phyloP scores from a whole-genome alignment of 2,113 vertebrate species.

The Halichoerus grypus region DNA sequence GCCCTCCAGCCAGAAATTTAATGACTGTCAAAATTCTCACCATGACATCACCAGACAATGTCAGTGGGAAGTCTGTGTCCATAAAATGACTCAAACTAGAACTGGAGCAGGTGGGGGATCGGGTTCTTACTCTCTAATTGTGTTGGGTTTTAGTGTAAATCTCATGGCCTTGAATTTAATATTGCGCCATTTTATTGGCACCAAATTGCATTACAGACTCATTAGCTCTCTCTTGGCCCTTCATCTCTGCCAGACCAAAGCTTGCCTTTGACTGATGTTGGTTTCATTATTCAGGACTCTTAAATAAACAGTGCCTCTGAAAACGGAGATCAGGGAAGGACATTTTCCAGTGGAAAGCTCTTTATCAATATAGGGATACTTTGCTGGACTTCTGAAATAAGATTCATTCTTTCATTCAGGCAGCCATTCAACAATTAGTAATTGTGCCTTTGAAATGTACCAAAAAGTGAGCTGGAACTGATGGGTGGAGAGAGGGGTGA shows the following conservation, averaged over 20 bases:
- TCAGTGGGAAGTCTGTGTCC: not conserved
- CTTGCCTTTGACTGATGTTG: slow-evolving; percentile 25
- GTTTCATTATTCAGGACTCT: slow-evolving; percentile 40
- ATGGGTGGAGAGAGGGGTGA: not conserved
- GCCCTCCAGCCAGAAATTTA: slow-evolving; percentile 39
- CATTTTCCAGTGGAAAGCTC: not conserved
- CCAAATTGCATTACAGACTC: slow-evolving; percentile 57
- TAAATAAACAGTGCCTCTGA: not conserved
- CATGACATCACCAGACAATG: slow-evolving; percentile 52
- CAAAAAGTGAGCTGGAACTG: not conserved
- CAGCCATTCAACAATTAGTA: not conserved
- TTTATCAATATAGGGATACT: not conserved
- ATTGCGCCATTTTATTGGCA: slow-evolving; percentile 34
- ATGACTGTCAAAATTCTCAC: slow-evolving; percentile 56
- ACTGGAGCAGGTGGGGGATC: not conserved
- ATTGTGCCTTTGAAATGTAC: not conserved
- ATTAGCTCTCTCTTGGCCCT: not conserved
- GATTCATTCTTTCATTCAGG: not conserved
- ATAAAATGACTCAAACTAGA: slow-evolving; percentile 30
- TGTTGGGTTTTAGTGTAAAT: not conserved
- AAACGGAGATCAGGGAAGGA: not conserved
- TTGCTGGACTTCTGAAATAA: not conserved
- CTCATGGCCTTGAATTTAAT: slow-evolving; percentile 42
- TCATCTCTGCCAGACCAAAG: slow-evolving; percentile 58
- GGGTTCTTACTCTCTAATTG: slow-evolving; percentile 36